Evolutionary conservation across 2,113 vertebrate species (phyloP).

Genomic region (Perca flavescens): DNA sequence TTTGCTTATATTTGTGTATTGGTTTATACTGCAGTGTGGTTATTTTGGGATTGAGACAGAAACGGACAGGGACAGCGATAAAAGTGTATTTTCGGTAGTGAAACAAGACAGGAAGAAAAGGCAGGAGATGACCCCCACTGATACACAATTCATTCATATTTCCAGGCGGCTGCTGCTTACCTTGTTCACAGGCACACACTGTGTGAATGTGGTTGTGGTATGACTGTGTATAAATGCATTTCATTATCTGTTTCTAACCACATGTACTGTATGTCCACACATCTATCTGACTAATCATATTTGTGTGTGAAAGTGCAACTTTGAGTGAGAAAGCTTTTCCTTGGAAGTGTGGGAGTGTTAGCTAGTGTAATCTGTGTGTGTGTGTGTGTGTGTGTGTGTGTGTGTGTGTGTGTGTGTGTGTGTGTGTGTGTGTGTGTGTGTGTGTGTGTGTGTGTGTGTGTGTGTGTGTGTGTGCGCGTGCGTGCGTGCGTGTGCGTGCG

Average conservation of each 20-base stretch:
- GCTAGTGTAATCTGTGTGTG: slow-evolving; percentile 22
- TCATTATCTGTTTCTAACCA: slow-evolving; percentile 57
- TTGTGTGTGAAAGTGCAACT: slow-evolving; percentile 14
- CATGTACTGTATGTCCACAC: slow-evolving; percentile 28
- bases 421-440: slow-evolving; percentile 33
- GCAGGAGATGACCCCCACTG: slow-evolving; percentile 62
- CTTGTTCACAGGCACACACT: slow-evolving; percentile 66
- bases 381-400: slow-evolving; percentile 12
- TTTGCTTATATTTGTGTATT: slow-evolving; percentile 79
- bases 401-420: slow-evolving; percentile 11
- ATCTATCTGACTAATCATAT: slow-evolving; percentile 60
- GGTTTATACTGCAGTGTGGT: slow-evolving; percentile 48
- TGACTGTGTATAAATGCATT: slow-evolving; percentile 13
- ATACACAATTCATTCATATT: slow-evolving; percentile 62
- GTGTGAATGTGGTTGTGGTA: slow-evolving; percentile 46
- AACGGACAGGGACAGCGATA: slow-evolving; percentile 48
- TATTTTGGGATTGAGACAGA: slow-evolving; percentile 66
- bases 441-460: slow-evolving; percentile 9
- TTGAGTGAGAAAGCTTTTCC: slow-evolving; percentile 44
- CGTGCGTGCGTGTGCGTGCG: slow-evolving; percentile 10
- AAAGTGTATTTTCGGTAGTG: slow-evolving; percentile 61
- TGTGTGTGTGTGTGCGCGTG: slow-evolving; percentile 29
- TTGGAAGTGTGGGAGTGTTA: slow-evolving; percentile 37
- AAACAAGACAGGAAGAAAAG: slow-evolving; percentile 63
- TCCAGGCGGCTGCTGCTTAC: slow-evolving; percentile 55